These are phyloP conservation scores for Chlorops oryzae DNA, from an alignment of 1,140 invertebrate species.

Conservation along the genomic window DNA sequence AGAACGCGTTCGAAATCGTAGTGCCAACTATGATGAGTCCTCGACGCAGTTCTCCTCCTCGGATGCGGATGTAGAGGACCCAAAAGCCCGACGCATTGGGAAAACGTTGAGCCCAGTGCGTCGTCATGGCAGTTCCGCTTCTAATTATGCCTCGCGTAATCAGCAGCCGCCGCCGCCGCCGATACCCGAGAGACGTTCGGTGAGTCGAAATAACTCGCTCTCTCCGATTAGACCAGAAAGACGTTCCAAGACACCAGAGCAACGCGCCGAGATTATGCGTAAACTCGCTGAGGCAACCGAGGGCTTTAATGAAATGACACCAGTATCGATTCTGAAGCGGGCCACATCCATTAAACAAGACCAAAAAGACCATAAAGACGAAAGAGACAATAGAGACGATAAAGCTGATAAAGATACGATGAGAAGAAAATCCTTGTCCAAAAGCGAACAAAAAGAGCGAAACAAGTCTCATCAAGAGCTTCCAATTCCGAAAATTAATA, in stretches of 20 bases:
- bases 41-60: slow-evolving; percentile 44
- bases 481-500: too few species aligned
- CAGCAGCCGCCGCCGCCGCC: slow-evolving; percentile 12
- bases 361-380: too few species aligned
- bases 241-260: slow-evolving; percentile 40
- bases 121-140: slow-evolving; percentile 1
- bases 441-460: too few species aligned
- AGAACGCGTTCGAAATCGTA: slow-evolving; percentile 12
- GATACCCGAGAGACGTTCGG: slow-evolving; percentile 20
- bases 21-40: slow-evolving; percentile 37
- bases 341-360: too few species aligned
- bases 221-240: slow-evolving; percentile 37
- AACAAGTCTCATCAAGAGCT: too few species aligned
- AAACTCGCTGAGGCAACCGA: slow-evolving; percentile 2
- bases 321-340: too few species aligned
- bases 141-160: too few species aligned
- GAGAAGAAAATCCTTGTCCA: too few species aligned
- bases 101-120: slow-evolving; percentile 10
- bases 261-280: slow-evolving; percentile 14
- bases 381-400: too few species aligned
- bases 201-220: slow-evolving; percentile 17
- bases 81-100: neutral
- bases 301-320: too few species aligned
- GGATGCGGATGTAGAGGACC: slow-evolving; percentile 27
- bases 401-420: too few species aligned